phyloP scores from a whole-genome alignment of 1,140 invertebrate genomes.

The Stenopsyche tienmushanensis region DNA sequence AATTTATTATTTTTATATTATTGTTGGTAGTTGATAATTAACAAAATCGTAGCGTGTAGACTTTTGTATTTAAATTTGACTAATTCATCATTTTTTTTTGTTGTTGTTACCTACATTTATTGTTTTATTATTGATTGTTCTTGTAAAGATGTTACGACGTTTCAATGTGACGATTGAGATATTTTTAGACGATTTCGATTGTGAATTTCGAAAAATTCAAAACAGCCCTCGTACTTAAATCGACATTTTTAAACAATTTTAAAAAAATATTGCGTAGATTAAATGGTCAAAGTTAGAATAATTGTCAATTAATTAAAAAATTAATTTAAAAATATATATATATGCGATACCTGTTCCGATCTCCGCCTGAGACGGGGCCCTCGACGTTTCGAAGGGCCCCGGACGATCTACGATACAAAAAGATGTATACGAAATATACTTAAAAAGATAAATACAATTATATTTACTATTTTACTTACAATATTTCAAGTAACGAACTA shows the following conservation, averaged over 20 bases:
- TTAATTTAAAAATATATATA: slow-evolving; percentile 15
- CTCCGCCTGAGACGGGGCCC: slow-evolving; percentile 35
- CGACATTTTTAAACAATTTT: background rate
- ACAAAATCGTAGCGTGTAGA: slow-evolving; percentile 18
- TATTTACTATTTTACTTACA: slow-evolving; percentile 42
- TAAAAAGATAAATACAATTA: slow-evolving; percentile 24
- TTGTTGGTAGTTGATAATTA: slow-evolving; percentile 27
- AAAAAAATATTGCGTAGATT: slow-evolving; percentile 29
- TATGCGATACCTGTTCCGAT: slow-evolving; percentile 37
- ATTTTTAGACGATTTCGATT: background rate
- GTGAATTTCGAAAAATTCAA: background rate
- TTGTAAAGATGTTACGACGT: slow-evolving; percentile 39
- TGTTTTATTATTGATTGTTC: slow-evolving; percentile 41
- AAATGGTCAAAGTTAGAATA: slow-evolving; percentile 39
- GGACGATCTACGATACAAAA: slow-evolving; percentile 41
- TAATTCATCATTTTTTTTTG: slow-evolving; percentile 33
- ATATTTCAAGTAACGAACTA: slow-evolving; percentile 32
- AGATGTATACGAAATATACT: slow-evolving; percentile 40
- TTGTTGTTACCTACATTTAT: slow-evolving; percentile 41
- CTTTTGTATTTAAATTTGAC: slow-evolving; percentile 20
- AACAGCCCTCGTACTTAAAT: background rate
- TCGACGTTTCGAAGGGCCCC: slow-evolving; percentile 24
- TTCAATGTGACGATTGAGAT: background rate
- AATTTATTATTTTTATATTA: slow-evolving; percentile 25
- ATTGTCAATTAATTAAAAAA: slow-evolving; percentile 39